Base-by-base conservation (phyloP, 1,140 invertebrate species). In the Harpegnathos saltator region DNA sequence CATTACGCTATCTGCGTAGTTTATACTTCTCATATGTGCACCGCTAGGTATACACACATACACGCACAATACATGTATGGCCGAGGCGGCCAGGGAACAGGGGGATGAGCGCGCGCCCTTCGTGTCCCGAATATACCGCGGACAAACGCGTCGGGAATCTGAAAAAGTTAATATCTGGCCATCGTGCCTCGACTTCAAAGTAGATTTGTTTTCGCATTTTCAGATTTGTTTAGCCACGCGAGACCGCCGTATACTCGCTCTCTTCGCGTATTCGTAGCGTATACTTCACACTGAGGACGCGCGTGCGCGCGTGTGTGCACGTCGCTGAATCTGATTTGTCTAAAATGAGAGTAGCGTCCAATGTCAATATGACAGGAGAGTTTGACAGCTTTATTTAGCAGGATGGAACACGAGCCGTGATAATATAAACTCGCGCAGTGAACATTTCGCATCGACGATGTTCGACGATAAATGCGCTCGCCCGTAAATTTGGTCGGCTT, bases 91-190 rank as follows among this genome's bases (percentile, higher is more conserved):
- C 61, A 38, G 33, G 38, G 9, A 5, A 38, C 12, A 15, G 24
- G 19, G 54, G 24, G 38, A 62, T 56, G 72, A 17, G 12, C 58
- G 50, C 5, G 61, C 15, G 33, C 50, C 52, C 63, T 84, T 63
- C 87, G 84, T 74, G 87, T 89, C 24, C 61, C 83, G 78, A 87
- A 87, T 84, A 83, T 89, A 83, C 68, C 86, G 89, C 87, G 90
- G 89, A 86, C 89, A 85, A n/a, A 89, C 91, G 89, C 89, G 89
- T 86, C 63, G 61, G 24, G 91, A 91, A 91, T 91, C 89, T 91
- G 91, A 93, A 92, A 93, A 93, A 92, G 89, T 92, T 93, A 92
- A 93, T 93, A 92, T 93, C 92, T 90, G n/a, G 81, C 89, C 89
- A 86, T 78, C 87, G 91, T 92, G 92, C 88, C 65, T 71, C 56